Evolutionary conservation across 2,113 vertebrate species (phyloP).

Genomic region (Mustela nigripes): DNA sequence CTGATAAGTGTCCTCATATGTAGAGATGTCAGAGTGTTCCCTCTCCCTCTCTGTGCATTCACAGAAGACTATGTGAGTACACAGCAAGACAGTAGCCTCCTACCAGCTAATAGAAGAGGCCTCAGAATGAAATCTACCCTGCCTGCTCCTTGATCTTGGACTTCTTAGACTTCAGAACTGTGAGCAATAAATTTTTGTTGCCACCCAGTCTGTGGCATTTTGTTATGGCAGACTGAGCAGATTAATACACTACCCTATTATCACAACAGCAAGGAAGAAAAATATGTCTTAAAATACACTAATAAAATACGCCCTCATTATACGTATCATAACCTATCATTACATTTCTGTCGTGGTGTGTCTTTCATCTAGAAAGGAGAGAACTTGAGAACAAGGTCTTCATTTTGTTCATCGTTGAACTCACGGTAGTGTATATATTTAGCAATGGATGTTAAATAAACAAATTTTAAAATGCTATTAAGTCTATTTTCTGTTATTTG

Average conservation of each 20-base stretch:
- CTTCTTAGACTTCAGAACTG: background rate
- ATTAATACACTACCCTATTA: background rate
- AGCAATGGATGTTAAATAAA: background rate
- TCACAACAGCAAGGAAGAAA: background rate
- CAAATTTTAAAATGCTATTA: background rate
- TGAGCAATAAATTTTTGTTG: background rate
- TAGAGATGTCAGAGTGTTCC: background rate
- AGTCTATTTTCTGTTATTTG: background rate
- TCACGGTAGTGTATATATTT: background rate
- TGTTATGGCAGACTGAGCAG: background rate
- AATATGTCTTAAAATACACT: background rate
- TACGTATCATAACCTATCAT: background rate
- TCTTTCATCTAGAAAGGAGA: background rate
- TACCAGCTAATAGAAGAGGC: background rate
- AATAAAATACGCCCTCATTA: background rate
- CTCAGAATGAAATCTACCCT: background rate
- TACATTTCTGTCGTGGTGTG: background rate
- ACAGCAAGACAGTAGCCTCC: background rate
- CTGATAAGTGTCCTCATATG: background rate
- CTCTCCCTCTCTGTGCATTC: background rate
- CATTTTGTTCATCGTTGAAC: background rate
- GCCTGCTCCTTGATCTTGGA: background rate
- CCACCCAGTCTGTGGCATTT: background rate
- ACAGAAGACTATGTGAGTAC: background rate
- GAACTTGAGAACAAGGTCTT: background rate